Base-by-base conservation (phyloP, 1,140 invertebrate species). In the Drosophila nigromelanica region DNA sequence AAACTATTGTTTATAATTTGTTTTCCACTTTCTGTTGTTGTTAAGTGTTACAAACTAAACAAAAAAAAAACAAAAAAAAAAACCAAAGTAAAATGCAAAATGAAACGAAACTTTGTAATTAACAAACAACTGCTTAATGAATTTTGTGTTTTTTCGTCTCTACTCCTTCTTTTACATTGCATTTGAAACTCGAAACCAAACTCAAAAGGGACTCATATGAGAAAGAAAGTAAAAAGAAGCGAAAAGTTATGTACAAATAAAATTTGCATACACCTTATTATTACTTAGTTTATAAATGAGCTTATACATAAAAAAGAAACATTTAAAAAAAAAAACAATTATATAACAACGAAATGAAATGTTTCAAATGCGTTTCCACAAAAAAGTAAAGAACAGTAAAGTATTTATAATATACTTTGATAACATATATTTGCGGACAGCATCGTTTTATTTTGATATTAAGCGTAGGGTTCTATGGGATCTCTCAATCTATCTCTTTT, bases 181-280 rank as follows among this genome's bases (percentile, higher is more conserved):
- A 89, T 89, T 89, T 89, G 45, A 77, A 81, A 50, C 48, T 50
- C n/a, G 39, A 61, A 50, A 61, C 45, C n/a, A 58, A 52, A 52
- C 50, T 35, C 82, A 89, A 89, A 89, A 90, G 90, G 90, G 87
- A 91, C 74, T 91, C 90, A 81, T 81, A 91, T 87, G 90, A 91
- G 80, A 91, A 91, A 91, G 90, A 91, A 91, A 91, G 86, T 89
- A 91, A 91, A 90, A 91, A 91, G 77, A 91, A 91, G 76, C 87
- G 72, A 89, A 91, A 89, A 89, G 80, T 80, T 85, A 89, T 80
- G 80, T 85, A 89, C 86, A 79, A 90, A 79, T 90, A 50, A 90
- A 89, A 75, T 68, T 69, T 51, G 56, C 61, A 66, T 54, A 78
- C 59, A 68, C 33, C 33, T 59, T 35, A 56, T 39, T 35, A 61